phyloP scores from a whole-genome alignment of 2,888 invertebrate genomes.

The Oligia fasciuncula region DNA sequence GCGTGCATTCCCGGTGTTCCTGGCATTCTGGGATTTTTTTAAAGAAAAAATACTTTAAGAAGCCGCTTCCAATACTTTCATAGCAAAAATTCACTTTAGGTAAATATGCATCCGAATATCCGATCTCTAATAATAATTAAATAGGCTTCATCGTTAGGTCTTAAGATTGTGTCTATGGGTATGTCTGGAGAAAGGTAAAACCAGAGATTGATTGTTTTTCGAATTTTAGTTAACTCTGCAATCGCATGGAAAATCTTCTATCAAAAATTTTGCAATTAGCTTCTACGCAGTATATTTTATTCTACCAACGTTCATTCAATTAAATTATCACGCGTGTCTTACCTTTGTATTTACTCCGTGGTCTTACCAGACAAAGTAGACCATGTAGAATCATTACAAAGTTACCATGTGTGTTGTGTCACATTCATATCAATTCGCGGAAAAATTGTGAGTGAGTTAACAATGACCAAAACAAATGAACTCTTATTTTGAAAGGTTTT shows the following conservation, averaged over 20 bases:
- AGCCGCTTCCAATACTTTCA: too few relatives aligned
- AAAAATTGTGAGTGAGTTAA: slow-evolving; percentile 50
- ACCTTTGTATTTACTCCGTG: too few relatives aligned
- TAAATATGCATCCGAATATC: too few relatives aligned
- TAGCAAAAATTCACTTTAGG: too few relatives aligned
- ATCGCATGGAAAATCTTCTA: background rate
- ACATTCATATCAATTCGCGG: slow-evolving; percentile 46
- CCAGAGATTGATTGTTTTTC: background rate
- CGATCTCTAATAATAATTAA: too few relatives aligned
- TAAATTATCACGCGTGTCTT: slow-evolving; percentile 1
- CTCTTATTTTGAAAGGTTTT: slow-evolving; percentile 19
- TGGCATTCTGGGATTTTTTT: too few relatives aligned
- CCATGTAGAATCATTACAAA: slow-evolving; percentile 18
- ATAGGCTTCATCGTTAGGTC: background rate
- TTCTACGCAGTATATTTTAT: background rate
- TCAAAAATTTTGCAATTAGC: background rate
- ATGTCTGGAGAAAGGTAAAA: too few relatives aligned
- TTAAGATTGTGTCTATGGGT: background rate
- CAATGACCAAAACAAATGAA: slow-evolving; percentile 42
- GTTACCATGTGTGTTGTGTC: slow-evolving; percentile 27
- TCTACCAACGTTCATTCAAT: background rate
- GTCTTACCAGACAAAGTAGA: slow-evolving; percentile 12
- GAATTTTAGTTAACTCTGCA: background rate
- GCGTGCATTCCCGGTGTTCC: too few relatives aligned
- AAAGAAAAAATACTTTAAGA: too few relatives aligned